Conservation (phyloP, 2,888 invertebrate genomes). For the Plebejus anna region DNA sequence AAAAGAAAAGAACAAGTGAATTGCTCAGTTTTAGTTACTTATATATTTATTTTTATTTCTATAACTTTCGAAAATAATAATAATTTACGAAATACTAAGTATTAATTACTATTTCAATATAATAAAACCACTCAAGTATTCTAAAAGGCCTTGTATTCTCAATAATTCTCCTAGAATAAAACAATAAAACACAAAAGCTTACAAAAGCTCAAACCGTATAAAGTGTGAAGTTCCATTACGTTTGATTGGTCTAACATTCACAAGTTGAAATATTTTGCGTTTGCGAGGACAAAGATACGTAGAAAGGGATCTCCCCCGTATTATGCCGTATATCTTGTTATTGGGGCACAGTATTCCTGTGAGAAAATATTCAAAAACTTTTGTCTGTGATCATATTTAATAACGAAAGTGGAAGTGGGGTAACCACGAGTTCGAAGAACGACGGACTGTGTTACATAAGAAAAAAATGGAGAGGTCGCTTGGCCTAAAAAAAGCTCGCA, state of each 20-base stretch:
- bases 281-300: conserved; percentile 23
- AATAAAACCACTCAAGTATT: neutral
- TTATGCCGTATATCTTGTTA: conserved; percentile 16
- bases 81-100: too few species aligned
- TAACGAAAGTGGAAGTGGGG: conserved; percentile 35
- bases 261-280: conserved; percentile 14
- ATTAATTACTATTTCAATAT: neutral
- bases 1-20: too few species aligned
- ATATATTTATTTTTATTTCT: too few species aligned
- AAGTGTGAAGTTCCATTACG: conserved; percentile 2
- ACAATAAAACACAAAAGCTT: neutral
- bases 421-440: conserved; percentile 30
- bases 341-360: conserved; percentile 28
- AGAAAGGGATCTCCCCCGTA: conserved; percentile 9
- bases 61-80: neutral
- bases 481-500: too few species aligned
- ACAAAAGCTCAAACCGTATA: neutral
- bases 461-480: too few species aligned
- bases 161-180: neutral
- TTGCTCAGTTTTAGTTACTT: too few species aligned
- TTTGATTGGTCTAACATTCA: conserved; percentile 19
- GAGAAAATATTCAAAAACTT: conserved; percentile 36
- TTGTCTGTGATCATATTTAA: conserved; percentile 38
- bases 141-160: neutral
- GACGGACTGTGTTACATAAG: neutral